These are phyloP conservation scores for Papilio demoleus DNA, from an alignment of 2,888 invertebrate genomes.

Conservation along the genomic window DNA sequence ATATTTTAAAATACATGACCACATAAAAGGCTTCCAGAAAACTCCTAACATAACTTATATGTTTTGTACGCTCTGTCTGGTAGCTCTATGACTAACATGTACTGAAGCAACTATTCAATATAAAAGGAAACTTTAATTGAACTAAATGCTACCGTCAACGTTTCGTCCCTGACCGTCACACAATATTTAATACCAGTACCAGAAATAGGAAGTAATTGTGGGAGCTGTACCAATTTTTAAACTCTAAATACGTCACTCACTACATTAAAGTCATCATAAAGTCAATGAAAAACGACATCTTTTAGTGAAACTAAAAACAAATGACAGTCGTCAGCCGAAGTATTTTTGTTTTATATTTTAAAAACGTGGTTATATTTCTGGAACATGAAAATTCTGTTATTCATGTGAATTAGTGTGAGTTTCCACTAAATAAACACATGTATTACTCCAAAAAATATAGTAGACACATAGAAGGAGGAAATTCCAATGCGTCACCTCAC, in stretches of 20 bases:
- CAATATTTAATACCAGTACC: slow-evolving; percentile 11
- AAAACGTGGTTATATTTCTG: neutral
- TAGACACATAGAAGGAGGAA: no score
- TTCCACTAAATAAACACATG: no score
- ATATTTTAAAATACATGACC: no score
- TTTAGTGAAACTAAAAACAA: neutral
- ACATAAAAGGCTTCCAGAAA: no score
- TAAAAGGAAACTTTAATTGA: slow-evolving; percentile 34
- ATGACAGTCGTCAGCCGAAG: neutral
- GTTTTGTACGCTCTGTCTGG: no score
- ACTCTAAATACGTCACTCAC: slow-evolving; percentile 2
- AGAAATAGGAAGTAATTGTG: slow-evolving; percentile 25
- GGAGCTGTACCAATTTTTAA: slow-evolving; percentile 20
- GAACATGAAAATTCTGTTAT: neutral
- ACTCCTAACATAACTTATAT: no score
- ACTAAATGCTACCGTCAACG: slow-evolving; percentile 18
- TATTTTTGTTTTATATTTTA: neutral
- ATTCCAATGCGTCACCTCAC: no score
- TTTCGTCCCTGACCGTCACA: slow-evolving; percentile 12
- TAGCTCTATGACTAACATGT: no score
- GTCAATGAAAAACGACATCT: slow-evolving; percentile 21
- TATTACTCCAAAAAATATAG: no score
- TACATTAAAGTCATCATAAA: slow-evolving; percentile 20
- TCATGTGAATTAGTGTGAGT: no score
- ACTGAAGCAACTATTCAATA: slow-evolving; percentile 5